These are phyloP conservation scores for Trichopoda pennipes DNA, from an alignment of 2,888 invertebrate species.

Conservation along the genomic window DNA sequence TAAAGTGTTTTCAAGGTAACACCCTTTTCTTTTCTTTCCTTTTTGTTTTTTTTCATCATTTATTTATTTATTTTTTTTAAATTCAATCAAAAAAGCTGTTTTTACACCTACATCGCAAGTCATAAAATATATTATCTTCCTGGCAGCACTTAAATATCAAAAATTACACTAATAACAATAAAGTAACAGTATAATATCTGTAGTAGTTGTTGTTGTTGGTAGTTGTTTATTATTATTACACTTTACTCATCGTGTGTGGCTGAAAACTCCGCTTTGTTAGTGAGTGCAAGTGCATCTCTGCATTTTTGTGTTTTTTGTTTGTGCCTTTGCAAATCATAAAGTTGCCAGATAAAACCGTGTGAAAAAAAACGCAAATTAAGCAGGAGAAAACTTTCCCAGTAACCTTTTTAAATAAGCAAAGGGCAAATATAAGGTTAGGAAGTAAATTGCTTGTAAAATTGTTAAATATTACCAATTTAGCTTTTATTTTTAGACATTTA, in stretches of 20 bases:
- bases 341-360: no score
- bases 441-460: no score
- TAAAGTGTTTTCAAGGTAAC: constrained; percentile 9
- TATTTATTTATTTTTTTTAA: no score
- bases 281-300: constrained; percentile 40
- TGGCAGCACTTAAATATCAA: constrained; percentile 49
- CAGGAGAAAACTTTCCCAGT: no score
- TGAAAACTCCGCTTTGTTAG: constrained; percentile 55
- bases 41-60: no score
- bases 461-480: no score
- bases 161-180: constrained; percentile 6
- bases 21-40: constrained; percentile 9
- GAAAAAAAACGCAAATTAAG: no score
- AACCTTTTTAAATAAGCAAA: no score
- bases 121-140: constrained; percentile 55
- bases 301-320: background rate
- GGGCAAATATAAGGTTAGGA: no score
- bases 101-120: constrained; percentile 60
- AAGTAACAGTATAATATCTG: constrained; percentile 28
- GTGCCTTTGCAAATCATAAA: no score
- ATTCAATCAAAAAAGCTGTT: constrained; percentile 11
- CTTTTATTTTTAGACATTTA: no score
- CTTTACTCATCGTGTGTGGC: constrained; percentile 66
- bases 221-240: constrained; percentile 56
- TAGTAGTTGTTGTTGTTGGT: background rate